Evolutionary conservation across 2,888 invertebrate species (phyloP), one percentile per base, ranked within the genome.

Genomic region (Gandaritis pyraliata): DNA sequence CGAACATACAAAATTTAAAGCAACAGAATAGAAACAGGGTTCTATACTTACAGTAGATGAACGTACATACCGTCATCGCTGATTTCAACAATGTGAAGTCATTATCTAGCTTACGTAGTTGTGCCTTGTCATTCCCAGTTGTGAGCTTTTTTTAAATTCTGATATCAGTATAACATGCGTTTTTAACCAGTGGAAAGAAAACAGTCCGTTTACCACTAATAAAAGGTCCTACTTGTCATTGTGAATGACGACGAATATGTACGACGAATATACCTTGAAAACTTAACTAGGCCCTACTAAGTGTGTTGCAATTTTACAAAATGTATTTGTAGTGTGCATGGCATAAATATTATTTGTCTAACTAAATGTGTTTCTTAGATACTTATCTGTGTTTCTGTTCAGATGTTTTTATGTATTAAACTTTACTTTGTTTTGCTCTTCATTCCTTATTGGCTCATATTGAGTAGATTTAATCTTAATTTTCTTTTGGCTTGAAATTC

Each of bases 61-160:
- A 69, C 73, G 39, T 51, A 61, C 59, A 48, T 50, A 39, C 38
- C 66, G 68, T 72, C 72, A 71, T 58, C 65, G 71, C 60, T 73
- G 73, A 71, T 73, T 68, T 73, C 68, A 50, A 67, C 67, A 68
- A 66, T 68, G 60, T 67, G 65, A 59, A 66, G 58, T 60, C 64
- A 61, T 66, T 63, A 63, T 63, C 58, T 65, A 50, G 58, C 45
- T 69, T 68, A 69, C 70, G 69, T 63, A 57, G 55, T 41, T 46
- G 39, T 33, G 54, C 63, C 33, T 59, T 59, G 51, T 59, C 45
- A 23, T 60, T 59, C 38, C 45, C 43, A 48, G 33, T 51, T 23
- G 41, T 11, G 45, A 60, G 36, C 36, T 53, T 2, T 53, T 2
- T 5, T 5, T 52, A 56, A 48, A 41, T 58, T 46, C 43, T 53